Percentiles rank a stretch among this genome's conserved stretches.
These are phyloP conservation scores for Pachypsylla venusta DNA, from an alignment of 1,140 invertebrate genomes.

Conservation along the genomic window DNA sequence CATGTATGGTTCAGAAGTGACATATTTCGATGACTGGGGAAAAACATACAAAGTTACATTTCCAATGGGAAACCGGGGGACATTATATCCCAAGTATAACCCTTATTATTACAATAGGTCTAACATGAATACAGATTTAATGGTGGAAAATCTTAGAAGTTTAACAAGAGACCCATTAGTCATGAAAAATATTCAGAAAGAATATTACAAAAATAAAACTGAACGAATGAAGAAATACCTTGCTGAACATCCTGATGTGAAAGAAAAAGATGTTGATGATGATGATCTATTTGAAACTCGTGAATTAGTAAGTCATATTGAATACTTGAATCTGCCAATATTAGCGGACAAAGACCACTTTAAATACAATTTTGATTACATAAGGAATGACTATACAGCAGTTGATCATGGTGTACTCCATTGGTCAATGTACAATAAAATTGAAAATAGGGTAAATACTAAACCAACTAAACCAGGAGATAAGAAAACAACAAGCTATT, in stretches of 20 bases:
- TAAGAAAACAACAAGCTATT: not conserved
- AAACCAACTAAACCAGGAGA: not conserved
- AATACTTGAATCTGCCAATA: not conserved
- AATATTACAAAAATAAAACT: not conserved
- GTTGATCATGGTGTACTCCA: not conserved
- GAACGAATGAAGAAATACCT: not conserved
- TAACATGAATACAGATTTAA: not conserved
- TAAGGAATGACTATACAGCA: not conserved
- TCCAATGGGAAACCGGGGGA: not conserved
- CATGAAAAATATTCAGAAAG: not conserved
- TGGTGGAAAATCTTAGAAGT: not conserved
- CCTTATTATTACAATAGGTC: conserved; percentile 5
- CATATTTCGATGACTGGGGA: not conserved
- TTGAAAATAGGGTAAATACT: not conserved
- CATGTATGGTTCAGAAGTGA: not conserved
- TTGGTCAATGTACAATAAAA: not conserved
- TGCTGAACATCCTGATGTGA: not conserved
- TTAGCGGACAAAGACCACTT: not conserved
- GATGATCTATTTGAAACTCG: not conserved
- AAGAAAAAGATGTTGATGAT: not conserved
- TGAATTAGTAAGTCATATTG: not conserved
- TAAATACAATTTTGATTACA: not conserved
- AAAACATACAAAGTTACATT: not conserved
- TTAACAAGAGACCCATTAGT: not conserved
- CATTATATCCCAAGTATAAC: not conserved